A percentile compares a stretch with the other conserved stretches of the same genome.
Evolutionary conservation across 2,888 invertebrate species (phyloP).

Genomic region (Andrena camellia): DNA sequence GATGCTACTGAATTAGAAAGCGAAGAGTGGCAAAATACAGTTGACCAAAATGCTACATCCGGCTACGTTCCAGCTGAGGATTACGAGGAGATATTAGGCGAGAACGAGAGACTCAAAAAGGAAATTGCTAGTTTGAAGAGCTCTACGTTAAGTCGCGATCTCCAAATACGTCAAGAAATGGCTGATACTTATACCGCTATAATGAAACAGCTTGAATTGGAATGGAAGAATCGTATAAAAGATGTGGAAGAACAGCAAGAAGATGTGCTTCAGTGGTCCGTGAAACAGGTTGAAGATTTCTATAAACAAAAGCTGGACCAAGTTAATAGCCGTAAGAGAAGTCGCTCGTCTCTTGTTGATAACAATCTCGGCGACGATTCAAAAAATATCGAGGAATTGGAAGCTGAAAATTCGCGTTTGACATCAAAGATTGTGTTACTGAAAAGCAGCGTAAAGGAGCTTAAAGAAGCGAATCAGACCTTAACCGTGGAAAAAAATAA

Average conservation of each 20-base stretch:
- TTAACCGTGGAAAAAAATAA: constrained; percentile 75
- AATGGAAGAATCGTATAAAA: constrained; percentile 79
- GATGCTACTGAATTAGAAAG: constrained; percentile 70
- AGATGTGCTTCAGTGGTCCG: constrained; percentile 76
- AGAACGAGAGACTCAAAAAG: constrained; percentile 77
- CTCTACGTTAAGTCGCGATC: constrained; percentile 75
- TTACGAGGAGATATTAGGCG: constrained; percentile 75
- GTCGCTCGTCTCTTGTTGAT: constrained; percentile 53
- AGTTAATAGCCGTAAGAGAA: constrained; percentile 67
- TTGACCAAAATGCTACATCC: constrained; percentile 29
- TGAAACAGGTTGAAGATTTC: constrained; percentile 76
- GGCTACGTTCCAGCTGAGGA: constrained; percentile 66
- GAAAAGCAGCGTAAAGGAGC: constrained; percentile 69
- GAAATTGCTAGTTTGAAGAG: constrained; percentile 75
- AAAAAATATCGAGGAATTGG: constrained; percentile 65
- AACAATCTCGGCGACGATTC: constrained; percentile 42
- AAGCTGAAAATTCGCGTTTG: constrained; percentile 74
- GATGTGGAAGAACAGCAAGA: constrained; percentile 79
- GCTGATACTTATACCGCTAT: constrained; percentile 76
- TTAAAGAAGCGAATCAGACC: constrained; percentile 71
- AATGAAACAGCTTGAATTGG: constrained; percentile 77
- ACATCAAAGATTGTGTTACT: constrained; percentile 71
- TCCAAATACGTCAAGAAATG: constrained; percentile 81
- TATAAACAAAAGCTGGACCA: constrained; percentile 77
- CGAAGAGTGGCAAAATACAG: constrained; percentile 52